Percentiles rank a stretch among this genome's conserved stretches.
phyloP scores from a whole-genome alignment of 2,113 vertebrate species.

The Pelobates fuscus region DNA sequence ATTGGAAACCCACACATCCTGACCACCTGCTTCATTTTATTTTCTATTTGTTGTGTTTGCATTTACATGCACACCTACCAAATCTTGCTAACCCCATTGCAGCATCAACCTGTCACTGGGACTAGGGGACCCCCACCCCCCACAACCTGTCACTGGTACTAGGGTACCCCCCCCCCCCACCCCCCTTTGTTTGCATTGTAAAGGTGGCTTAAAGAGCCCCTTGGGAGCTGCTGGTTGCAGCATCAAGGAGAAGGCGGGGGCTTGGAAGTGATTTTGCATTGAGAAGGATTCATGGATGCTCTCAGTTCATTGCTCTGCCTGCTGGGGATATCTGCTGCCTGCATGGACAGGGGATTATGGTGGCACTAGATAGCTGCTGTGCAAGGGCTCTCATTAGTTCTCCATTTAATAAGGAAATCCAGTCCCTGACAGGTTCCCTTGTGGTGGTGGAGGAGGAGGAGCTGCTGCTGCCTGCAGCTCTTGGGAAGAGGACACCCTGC shows the following conservation, averaged over 20 bases:
- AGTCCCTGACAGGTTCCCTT: slow-evolving; percentile 35
- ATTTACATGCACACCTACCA: too few relatives aligned
- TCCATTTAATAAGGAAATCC: slow-evolving; percentile 12
- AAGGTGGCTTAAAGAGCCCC: too few relatives aligned
- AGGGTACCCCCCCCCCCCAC: too few relatives aligned
- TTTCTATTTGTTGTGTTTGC: too few relatives aligned
- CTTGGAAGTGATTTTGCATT: neutral
- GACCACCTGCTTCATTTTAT: too few relatives aligned
- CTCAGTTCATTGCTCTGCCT: neutral
- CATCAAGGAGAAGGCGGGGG: slow-evolving; percentile 51
- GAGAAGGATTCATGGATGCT: neutral
- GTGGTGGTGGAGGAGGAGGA: slow-evolving; percentile 37
- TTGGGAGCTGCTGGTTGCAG: slow-evolving; percentile 20
- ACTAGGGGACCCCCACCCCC: too few relatives aligned
- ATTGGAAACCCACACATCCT: too few relatives aligned
- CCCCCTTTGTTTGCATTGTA: too few relatives aligned
- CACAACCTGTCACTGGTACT: too few relatives aligned
- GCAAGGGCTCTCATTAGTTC: slow-evolving; percentile 6
- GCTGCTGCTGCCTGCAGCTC: slow-evolving; percentile 19
- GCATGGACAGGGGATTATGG: slow-evolving; percentile 46
- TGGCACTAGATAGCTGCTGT: slow-evolving; percentile 20
- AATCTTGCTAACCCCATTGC: too few relatives aligned
- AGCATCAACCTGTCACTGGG: too few relatives aligned
- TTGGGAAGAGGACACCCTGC: slow-evolving; percentile 26
- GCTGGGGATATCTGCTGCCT: slow-evolving; percentile 4